A percentile compares a stretch with the other conserved stretches of the same genome.
phyloP scores from a whole-genome alignment of 2,113 vertebrate species.

The Otis tarda region DNA sequence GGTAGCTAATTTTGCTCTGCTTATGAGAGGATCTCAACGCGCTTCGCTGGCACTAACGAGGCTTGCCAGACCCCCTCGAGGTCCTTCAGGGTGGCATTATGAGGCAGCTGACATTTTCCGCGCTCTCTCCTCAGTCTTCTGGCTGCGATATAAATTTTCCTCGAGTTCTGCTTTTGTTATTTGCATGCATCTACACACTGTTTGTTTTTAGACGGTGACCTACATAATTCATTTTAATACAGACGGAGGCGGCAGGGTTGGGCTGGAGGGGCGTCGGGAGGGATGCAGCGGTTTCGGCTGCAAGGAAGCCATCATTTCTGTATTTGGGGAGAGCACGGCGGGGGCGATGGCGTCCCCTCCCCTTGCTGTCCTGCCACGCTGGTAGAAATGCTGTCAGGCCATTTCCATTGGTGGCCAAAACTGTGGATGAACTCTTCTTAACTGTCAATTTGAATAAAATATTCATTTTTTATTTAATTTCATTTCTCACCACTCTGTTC shows the following conservation, averaged over 20 bases:
- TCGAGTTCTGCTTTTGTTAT: background rate
- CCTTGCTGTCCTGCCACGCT: background rate
- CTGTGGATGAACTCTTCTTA: background rate
- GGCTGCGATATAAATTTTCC: constrained; percentile 5
- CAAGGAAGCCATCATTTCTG: background rate
- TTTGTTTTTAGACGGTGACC: constrained; percentile 15
- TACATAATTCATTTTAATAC: constrained; percentile 21
- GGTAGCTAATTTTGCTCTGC: background rate
- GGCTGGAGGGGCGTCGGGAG: background rate
- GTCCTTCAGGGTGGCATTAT: background rate
- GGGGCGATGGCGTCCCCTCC: background rate
- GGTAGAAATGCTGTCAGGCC: background rate
- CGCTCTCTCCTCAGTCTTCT: background rate
- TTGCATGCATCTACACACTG: background rate
- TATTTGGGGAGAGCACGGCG: background rate
- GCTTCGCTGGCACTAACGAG: background rate
- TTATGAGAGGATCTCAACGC: background rate
- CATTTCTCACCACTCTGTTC: background rate
- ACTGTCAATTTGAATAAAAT: background rate
- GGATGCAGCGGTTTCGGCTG: background rate
- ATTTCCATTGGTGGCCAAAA: background rate
- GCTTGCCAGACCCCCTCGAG: background rate
- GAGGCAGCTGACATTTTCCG: constrained; percentile 16
- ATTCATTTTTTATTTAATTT: background rate
- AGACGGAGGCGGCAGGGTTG: background rate